Conservation (phyloP, 1,140 invertebrate genomes). For the Zaprionus inermis region DNA sequence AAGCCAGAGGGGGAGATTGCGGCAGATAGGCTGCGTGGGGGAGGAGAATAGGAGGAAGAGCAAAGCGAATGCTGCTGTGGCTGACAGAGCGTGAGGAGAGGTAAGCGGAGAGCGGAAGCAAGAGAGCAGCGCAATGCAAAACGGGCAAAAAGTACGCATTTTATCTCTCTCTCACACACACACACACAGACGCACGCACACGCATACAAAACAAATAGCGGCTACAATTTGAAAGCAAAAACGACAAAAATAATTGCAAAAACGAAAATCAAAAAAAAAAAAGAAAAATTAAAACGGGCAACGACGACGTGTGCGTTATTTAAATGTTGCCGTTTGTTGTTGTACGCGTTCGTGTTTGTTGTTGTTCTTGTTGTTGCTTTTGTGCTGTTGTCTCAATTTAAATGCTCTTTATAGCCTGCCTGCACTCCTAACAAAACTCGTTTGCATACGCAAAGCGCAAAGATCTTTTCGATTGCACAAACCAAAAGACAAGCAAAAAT, state of each 20-base stretch:
- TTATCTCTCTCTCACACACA: constrained; percentile 55
- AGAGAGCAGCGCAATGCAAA: constrained; percentile 30
- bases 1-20: constrained; percentile 25
- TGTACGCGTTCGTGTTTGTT: background rate
- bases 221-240: constrained; percentile 68
- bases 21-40: background rate
- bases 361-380: constrained; percentile 16
- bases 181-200: constrained; percentile 9
- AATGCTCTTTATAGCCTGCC: constrained; percentile 68
- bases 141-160: constrained; percentile 51
- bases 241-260: constrained; percentile 71
- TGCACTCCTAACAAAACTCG: constrained; percentile 60
- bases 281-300: constrained; percentile 59
- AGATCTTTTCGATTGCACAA: constrained; percentile 32
- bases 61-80: background rate
- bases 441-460: constrained; percentile 48
- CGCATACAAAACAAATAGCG: constrained; percentile 57
- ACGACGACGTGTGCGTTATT: constrained; percentile 72
- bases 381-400: constrained; percentile 66
- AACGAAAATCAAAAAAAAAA: constrained; percentile 53
- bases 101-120: constrained; percentile 10
- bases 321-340: constrained; percentile 75
- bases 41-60: constrained; percentile 12
- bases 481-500: constrained; percentile 32
- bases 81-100: background rate